A percentile compares a stretch with the other conserved stretches of the same genome.
Evolutionary conservation across 2,113 vertebrate species (phyloP).

Genomic region (Suricata suricatta): DNA sequence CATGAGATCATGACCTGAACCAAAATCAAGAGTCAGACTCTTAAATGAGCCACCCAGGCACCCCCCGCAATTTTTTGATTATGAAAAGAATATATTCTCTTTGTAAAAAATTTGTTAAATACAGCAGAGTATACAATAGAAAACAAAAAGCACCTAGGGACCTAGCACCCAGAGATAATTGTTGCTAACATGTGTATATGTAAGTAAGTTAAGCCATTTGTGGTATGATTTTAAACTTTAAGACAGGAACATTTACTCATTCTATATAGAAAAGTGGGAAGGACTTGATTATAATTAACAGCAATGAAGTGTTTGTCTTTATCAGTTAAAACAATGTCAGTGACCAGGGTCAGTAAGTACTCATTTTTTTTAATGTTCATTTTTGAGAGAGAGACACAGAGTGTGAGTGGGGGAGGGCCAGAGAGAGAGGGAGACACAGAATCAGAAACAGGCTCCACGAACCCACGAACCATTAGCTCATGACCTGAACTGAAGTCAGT

Average conservation of each 20-base stretch:
- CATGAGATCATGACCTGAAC: no score
- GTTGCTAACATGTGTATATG: background rate
- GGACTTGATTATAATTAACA: background rate
- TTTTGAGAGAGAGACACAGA: no score
- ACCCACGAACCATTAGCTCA: no score
- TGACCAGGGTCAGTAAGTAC: background rate
- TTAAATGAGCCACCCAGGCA: no score
- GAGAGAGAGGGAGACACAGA: no score
- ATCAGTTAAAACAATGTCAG: background rate
- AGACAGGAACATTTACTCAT: background rate
- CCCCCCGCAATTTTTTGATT: background rate
- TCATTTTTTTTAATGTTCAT: no score
- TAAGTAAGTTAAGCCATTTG: background rate
- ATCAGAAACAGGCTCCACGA: no score
- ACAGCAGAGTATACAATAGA: background rate
- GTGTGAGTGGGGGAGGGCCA: no score
- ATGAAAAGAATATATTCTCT: conserved; percentile 27
- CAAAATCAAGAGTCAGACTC: no score
- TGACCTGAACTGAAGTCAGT: no score
- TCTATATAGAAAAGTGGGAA: background rate
- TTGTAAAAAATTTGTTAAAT: background rate
- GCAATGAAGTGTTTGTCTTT: conserved; percentile 7
- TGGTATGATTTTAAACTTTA: background rate
- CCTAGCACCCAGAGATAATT: background rate
- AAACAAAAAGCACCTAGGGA: background rate